phyloP scores from a whole-genome alignment of 2,113 vertebrate genomes.

The Grammomys dolichurus region DNA sequence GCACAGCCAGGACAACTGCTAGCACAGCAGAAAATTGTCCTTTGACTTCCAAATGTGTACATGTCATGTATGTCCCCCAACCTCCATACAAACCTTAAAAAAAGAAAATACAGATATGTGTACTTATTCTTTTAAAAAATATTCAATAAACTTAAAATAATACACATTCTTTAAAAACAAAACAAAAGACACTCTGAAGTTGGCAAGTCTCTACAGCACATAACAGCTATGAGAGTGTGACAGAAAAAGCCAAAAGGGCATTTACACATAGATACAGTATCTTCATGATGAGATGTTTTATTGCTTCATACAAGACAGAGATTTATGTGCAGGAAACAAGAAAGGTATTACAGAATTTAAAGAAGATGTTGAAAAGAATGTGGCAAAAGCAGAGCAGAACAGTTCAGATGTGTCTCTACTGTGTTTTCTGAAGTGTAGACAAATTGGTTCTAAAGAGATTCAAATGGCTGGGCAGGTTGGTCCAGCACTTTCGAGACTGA shows the following conservation, averaged over 20 bases:
- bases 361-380: constrained; percentile 40
- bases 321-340: constrained; percentile 40
- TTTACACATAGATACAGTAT: constrained; percentile 32
- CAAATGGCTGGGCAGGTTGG: too few species aligned
- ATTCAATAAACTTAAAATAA: constrained; percentile 52
- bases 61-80: background rate
- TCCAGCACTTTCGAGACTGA: background rate
- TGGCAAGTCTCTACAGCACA: constrained; percentile 15
- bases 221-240: constrained; percentile 45
- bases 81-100: background rate
- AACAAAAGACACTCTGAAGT: background rate
- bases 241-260: constrained; percentile 44
- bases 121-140: constrained; percentile 40
- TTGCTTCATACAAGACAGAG: constrained; percentile 37
- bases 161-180: constrained; percentile 54
- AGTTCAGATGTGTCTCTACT: background rate
- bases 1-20: too few species aligned
- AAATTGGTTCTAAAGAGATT: background rate
- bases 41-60: background rate
- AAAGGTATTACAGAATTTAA: constrained; percentile 55
- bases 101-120: background rate
- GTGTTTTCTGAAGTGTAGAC: constrained; percentile 2
- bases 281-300: constrained; percentile 61
- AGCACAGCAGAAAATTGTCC: background rate
- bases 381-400: constrained; percentile 20